Conservation (phyloP, 2,797 vertebrate genomes). For the Capromys pilorides region DNA sequence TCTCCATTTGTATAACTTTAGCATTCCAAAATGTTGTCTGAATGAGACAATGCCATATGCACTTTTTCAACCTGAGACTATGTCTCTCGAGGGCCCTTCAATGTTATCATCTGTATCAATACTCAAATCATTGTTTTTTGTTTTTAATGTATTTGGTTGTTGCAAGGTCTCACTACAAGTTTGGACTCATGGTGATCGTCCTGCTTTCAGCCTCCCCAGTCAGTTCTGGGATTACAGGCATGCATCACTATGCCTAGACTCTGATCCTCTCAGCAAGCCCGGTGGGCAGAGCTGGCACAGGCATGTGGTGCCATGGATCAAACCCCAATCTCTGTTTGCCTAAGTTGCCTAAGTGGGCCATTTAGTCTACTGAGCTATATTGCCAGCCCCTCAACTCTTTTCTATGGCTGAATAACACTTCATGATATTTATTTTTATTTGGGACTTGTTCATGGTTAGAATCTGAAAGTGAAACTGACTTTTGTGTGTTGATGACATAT, state of each 20-base stretch:
- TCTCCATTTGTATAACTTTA: not conserved
- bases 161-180: too few relatives aligned
- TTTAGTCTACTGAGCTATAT: too few relatives aligned
- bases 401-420: not conserved
- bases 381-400: not conserved
- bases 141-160: too few relatives aligned
- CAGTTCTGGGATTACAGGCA: too few relatives aligned
- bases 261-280: too few relatives aligned
- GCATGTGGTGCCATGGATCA: too few relatives aligned
- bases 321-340: too few relatives aligned
- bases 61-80: not conserved
- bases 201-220: too few relatives aligned
- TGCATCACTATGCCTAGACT: too few relatives aligned
- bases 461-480: not conserved
- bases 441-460: not conserved
- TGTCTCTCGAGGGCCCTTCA: not conserved
- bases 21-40: slow-evolving; percentile 16
- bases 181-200: too few relatives aligned
- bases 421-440: not conserved
- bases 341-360: too few relatives aligned
- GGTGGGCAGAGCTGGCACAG: too few relatives aligned
- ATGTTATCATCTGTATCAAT: not conserved
- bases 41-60: not conserved
- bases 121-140: not conserved
- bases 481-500: not conserved